Base-by-base conservation (phyloP, 2,113 vertebrate genomes). In the Pycnonotus jocosus region DNA sequence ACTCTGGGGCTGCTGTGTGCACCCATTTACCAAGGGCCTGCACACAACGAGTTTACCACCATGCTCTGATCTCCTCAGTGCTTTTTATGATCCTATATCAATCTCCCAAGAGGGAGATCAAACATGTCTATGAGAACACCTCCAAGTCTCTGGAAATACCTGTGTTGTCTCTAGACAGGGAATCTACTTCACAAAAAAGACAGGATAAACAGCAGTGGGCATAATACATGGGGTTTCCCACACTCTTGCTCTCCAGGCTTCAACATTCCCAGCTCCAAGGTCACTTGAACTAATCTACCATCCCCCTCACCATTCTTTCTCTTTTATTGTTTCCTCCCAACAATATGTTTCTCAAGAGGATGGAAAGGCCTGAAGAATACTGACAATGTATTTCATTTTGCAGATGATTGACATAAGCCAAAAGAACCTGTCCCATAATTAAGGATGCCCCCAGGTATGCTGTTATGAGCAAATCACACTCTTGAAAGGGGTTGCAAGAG, bases 41-140 rank as follows among this genome's bases (percentile, higher is more conserved):
- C 19, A 20, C 38, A 45, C 27, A 4, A 0, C 0, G 2, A 11
- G 10, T n/a, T 69, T 28, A 12, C 10, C 38, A 53, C 22, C 28
- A 28, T 19, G 23, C 28, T 60, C 47, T 33, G 6, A 38, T 45
- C 45, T 53, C 38, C 22, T 53, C 38, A 53, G 45, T 23, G 28
- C 18, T 61, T 61, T 45, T n/a, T 38, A 69, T 16, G 28, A 27
- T 38, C 28, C 53, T 28, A 28, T 28, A 28, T 53, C 33, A 24
- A 8, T 38, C 19, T 61, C 23, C 38, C 38, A 69, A 38, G 1
- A 28, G 27, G 28, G 28, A 69, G 45, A 8, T 60, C 22, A 37
- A 77, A 53, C 10, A 20, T 6, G 28, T 15, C 45, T 0, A 0
- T 68, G 72, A 51, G 14, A 68, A 27, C 53, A 37, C 27, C 33